Evolutionary conservation across 2,888 invertebrate species (phyloP).

Genomic region (Sminthurinus aureus): DNA sequence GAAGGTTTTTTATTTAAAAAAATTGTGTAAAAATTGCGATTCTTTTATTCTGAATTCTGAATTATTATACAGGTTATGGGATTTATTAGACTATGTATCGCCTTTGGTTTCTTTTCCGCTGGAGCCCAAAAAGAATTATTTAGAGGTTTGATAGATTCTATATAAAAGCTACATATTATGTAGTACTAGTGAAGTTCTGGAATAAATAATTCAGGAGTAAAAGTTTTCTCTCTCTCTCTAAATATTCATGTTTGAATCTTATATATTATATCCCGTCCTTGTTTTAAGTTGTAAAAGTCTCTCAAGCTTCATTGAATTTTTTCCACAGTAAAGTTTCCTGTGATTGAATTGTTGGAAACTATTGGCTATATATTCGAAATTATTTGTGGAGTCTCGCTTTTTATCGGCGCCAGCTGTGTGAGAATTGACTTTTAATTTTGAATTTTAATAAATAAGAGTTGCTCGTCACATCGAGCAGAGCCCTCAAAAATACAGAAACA

Average conservation of each 20-base stretch:
- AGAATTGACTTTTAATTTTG: neutral
- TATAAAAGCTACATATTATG: too few relatives aligned
- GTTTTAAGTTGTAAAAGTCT: neutral
- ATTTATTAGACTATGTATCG: neutral
- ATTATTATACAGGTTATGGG: neutral
- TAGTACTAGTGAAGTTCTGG: too few relatives aligned
- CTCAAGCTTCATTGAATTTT: neutral
- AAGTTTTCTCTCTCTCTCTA: too few relatives aligned
- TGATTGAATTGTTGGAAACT: neutral
- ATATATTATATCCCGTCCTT: neutral
- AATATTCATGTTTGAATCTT: neutral
- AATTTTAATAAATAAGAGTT: neutral
- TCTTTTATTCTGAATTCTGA: too few relatives aligned
- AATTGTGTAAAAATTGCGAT: too few relatives aligned
- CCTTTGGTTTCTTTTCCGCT: neutral
- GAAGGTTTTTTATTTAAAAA: too few relatives aligned
- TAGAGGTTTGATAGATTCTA: too few relatives aligned
- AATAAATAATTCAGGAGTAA: too few relatives aligned
- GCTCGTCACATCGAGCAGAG: too few relatives aligned
- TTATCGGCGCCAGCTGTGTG: neutral
- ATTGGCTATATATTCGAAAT: neutral
- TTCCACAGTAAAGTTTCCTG: neutral
- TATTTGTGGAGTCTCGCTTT: neutral
- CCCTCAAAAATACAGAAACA: too few relatives aligned
- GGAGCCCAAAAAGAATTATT: neutral